Conservation (phyloP, 2,888 invertebrate genomes). For the Oegoconia quadripuncta region DNA sequence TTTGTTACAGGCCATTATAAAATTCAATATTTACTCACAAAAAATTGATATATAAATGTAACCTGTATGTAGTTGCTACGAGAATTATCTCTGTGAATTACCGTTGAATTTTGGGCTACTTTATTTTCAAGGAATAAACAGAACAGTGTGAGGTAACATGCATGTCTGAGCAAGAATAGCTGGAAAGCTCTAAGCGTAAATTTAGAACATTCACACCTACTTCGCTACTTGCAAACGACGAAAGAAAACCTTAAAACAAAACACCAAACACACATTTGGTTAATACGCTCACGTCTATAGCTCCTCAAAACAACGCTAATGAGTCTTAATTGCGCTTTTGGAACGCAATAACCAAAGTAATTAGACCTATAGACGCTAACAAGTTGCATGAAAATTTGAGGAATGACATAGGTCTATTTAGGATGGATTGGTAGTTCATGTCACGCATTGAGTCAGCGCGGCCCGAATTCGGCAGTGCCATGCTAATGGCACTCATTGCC, state of each 20-base stretch:
- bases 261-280: constrained; percentile 17
- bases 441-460: constrained; percentile 47
- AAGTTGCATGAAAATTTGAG: constrained; percentile 7
- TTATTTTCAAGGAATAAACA: too few relatives aligned
- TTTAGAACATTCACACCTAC: constrained; percentile 8
- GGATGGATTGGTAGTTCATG: constrained; percentile 29
- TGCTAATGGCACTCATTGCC: constrained; percentile 64
- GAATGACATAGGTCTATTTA: constrained; percentile 25
- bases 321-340: constrained; percentile 51
- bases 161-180: too few relatives aligned
- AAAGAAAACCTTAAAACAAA: constrained; percentile 16
- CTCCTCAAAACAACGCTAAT: constrained; percentile 38
- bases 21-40: too few relatives aligned
- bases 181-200: not conserved
- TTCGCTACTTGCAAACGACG: constrained; percentile 5
- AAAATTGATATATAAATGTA: too few relatives aligned
- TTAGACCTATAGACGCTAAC: constrained; percentile 19
- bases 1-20: too few relatives aligned
- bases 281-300: constrained; percentile 22
- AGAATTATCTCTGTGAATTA: too few relatives aligned
- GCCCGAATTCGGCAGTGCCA: constrained; percentile 51
- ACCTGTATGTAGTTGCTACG: too few relatives aligned
- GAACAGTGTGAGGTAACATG: not conserved
- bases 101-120: too few relatives aligned
- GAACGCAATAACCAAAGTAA: constrained; percentile 26